Evolutionary conservation across 2,797 vertebrate species (phyloP), one percentile per base, ranked within the genome.

Genomic region (Parambassis ranga): DNA sequence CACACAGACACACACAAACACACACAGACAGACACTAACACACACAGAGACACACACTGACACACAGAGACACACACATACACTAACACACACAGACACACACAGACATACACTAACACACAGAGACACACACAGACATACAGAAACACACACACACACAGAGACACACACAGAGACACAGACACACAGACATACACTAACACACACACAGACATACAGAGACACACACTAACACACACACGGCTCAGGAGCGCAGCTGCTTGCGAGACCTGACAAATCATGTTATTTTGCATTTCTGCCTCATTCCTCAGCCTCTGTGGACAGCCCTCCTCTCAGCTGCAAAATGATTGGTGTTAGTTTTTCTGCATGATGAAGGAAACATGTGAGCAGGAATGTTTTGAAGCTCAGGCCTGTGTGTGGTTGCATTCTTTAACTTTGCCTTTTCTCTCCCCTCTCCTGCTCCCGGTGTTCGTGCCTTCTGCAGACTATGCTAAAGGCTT

Each of bases 401-500:
- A n/a, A n/a, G n/a, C 28, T n/a, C 11, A 3, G 11, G 13, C 31
- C 7, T 31, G 13, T 11, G n/a, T n/a, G 3, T 15, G 6, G n/a
- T 33, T 33, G 7, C 15, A 8, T 10, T 0, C 9, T 23, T n/a
- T 30, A 50, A 56, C 20, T 42, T 15, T 49, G 14, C 16, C 15
- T 7, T 26, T 2, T 14, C 20, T 10, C 5, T 7, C 5, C 9
- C n/a, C 0, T 14, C 10, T 16, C 2, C 23, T 22, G n/a, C n/a
- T 26, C 37, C 10, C 32, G 13, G 13, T 31, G 3, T 31, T 30
- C 31, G 6, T 52, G 6, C 11, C n/a, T 0, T 39, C 0, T 28
- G 7, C 87, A 93, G 92, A 93, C 75, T 93, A 93, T 6, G 33
- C 89, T 5, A 93, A 92, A 19, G 92, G 92, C 44, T 93, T 93